Conservation (phyloP, 2,888 invertebrate genomes). For the Arge pagana region DNA sequence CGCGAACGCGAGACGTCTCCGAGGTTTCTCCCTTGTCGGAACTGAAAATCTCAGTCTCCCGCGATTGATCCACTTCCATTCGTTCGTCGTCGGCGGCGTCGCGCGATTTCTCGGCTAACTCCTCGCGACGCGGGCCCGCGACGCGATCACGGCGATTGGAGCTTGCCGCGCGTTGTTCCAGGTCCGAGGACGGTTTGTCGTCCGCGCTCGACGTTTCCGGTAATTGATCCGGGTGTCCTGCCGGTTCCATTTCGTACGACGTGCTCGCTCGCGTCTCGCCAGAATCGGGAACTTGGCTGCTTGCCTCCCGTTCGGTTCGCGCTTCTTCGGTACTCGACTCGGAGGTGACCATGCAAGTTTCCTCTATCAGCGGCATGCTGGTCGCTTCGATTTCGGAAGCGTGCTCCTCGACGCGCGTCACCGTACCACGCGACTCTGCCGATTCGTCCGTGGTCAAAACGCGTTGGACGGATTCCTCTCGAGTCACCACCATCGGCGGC, state of each 20-base stretch:
- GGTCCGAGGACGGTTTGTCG: slow-evolving; percentile 10
- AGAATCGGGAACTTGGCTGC: slow-evolving; percentile 38
- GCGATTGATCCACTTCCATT: slow-evolving; percentile 36
- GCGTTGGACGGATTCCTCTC: slow-evolving; percentile 10
- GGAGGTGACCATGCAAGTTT: slow-evolving; percentile 33
- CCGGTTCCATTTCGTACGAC: slow-evolving; percentile 26
- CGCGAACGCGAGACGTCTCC: slow-evolving; percentile 31
- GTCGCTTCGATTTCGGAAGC: slow-evolving; percentile 27
- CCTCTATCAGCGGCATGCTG: slow-evolving; percentile 34
- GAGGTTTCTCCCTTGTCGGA: slow-evolving; percentile 23
- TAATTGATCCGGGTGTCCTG: slow-evolving; percentile 9
- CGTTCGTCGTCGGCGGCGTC: slow-evolving; percentile 26
- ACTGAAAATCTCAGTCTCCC: slow-evolving; percentile 31
- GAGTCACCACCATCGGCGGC: not conserved
- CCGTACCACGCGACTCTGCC: not conserved
- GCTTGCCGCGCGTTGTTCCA: slow-evolving; percentile 30
- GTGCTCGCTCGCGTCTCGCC: slow-evolving; percentile 25
- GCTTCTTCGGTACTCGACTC: slow-evolving; percentile 37
- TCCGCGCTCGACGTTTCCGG: slow-evolving; percentile 14
- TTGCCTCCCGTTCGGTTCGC: slow-evolving; percentile 27
- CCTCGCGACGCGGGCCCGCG: slow-evolving; percentile 14
- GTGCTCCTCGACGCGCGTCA: slow-evolving; percentile 27
- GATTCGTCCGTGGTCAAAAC: slow-evolving; percentile 2
- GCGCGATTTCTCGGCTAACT: slow-evolving; percentile 26
- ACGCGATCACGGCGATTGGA: slow-evolving; percentile 29